Conservation (phyloP, 2,113 vertebrate species). For the Epinephelus fuscoguttatus region DNA sequence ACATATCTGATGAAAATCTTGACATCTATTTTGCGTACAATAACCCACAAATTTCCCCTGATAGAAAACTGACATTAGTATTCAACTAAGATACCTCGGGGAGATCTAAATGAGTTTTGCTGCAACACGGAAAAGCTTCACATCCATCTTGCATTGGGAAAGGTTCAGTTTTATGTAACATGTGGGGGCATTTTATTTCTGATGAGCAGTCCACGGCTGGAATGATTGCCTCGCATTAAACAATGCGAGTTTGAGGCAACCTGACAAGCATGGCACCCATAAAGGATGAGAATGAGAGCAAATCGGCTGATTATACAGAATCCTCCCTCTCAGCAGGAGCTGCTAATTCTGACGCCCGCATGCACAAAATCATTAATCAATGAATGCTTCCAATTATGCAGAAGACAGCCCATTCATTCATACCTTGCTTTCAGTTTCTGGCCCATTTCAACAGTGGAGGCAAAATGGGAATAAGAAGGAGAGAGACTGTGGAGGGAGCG, state of each 20-base stretch:
- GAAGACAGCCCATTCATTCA: conserved; percentile 73
- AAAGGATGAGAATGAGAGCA: conserved; percentile 62
- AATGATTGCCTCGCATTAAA: conserved; percentile 62
- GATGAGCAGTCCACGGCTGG: conserved; percentile 28
- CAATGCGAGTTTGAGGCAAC: conserved; percentile 50
- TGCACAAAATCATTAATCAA: conserved; percentile 79
- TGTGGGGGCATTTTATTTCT: conserved; percentile 59
- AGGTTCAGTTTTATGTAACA: conserved; percentile 55
- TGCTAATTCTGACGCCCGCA: conserved; percentile 67
- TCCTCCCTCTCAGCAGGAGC: conserved; percentile 68
- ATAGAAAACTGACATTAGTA: conserved; percentile 23
- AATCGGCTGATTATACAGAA: conserved; percentile 78
- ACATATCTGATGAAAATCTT: background rate
- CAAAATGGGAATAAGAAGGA: conserved; percentile 7
- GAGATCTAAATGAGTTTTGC: conserved; percentile 43
- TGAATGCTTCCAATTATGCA: conserved; percentile 75
- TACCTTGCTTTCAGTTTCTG: conserved; percentile 62
- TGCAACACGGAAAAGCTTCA: conserved; percentile 15
- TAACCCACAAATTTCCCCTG: conserved; percentile 11
- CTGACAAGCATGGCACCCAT: conserved; percentile 46
- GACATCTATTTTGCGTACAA: conserved; percentile 1
- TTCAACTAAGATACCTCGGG: background rate
- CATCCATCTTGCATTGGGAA: conserved; percentile 47
- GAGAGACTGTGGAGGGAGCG: background rate
- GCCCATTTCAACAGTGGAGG: conserved; percentile 49